phyloP scores from a whole-genome alignment of 2,113 vertebrate species.

The Pan troglodytes region NHGRI_mPanTro3-v2.1_pri NC_072401.2:24417001-24417500 shows the following conservation, averaged over 20 bases:
- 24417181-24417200: slow-evolving; percentile 64
- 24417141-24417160: slow-evolving; percentile 64
- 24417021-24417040: slow-evolving; percentile 64
- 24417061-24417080: slow-evolving; percentile 78
- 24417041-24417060: slow-evolving; percentile 69
- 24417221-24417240: slow-evolving; percentile 62
- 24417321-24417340: slow-evolving; percentile 41
- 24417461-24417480: background rate
- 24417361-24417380: slow-evolving; percentile 58
- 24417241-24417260: slow-evolving; percentile 50
- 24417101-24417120: slow-evolving; percentile 69
- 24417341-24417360: slow-evolving; percentile 29
- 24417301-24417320: slow-evolving; percentile 41
- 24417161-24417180: slow-evolving; percentile 57
- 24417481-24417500: background rate
- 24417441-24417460: background rate
- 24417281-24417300: slow-evolving; percentile 47
- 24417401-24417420: slow-evolving; percentile 43
- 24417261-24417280: slow-evolving; percentile 49
- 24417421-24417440: slow-evolving; percentile 2
- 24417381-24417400: slow-evolving; percentile 36
- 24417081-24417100: slow-evolving; percentile 63
- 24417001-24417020: slow-evolving; percentile 72
- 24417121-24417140: slow-evolving; percentile 64
- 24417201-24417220: slow-evolving; percentile 42